phyloP scores from a whole-genome alignment of 2,888 invertebrate species.

The Pandemis cinnamomeana region DNA sequence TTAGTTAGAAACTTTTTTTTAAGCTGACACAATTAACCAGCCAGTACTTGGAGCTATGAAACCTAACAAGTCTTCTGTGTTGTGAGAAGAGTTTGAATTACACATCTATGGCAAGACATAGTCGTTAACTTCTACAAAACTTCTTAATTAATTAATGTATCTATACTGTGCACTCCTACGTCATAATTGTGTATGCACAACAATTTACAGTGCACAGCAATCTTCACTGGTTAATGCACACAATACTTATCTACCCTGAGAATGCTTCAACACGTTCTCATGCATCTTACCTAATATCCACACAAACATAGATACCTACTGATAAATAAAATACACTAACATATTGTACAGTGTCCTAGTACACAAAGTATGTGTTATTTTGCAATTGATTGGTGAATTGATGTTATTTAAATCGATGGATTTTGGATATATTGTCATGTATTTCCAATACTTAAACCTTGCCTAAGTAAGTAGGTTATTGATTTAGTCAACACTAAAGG shows the following conservation, averaged over 20 bases:
- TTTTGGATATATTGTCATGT: slow-evolving; percentile 13
- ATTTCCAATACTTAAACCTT: slow-evolving; percentile 22
- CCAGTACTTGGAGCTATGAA: not conserved
- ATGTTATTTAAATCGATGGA: slow-evolving; percentile 22
- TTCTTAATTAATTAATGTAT: not conserved
- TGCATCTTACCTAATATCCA: not conserved
- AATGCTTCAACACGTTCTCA: not conserved
- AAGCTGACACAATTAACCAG: no score
- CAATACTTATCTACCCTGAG: not conserved
- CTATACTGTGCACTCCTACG: not conserved
- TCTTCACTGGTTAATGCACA: slow-evolving; percentile 2
- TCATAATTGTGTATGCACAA: not conserved
- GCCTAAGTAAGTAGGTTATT: slow-evolving; percentile 13
- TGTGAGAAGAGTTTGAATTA: not conserved
- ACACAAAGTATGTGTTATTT: slow-evolving; percentile 3
- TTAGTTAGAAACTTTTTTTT: no score
- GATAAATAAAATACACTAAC: not conserved
- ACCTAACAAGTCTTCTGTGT: not conserved
- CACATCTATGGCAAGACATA: not conserved
- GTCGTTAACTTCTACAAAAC: not conserved
- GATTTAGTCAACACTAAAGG: slow-evolving; percentile 8
- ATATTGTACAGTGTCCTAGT: slow-evolving; percentile 13
- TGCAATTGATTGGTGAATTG: slow-evolving; percentile 24
- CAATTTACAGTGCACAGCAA: not conserved
- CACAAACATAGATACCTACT: slow-evolving; percentile 1